Evolutionary conservation across 1,140 invertebrate genomes (phyloP), one percentile per base, ranked within the genome.

Genomic region (Zaprionus camerounensis): DNA sequence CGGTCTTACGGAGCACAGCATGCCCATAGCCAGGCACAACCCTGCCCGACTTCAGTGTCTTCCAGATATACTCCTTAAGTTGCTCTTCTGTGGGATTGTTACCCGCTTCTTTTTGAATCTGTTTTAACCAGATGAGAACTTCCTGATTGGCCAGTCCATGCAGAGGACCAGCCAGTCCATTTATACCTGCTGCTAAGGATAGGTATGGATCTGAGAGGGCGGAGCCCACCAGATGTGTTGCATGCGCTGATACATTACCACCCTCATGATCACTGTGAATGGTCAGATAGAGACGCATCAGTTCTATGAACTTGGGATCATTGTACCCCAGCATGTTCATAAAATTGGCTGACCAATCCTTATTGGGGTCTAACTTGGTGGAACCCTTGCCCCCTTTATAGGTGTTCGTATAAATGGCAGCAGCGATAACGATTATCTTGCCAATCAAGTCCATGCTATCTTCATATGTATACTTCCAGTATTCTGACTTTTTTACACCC

Each of bases 1-100:
- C 98, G 61, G 98, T 99, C 93, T 98, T 98, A 61, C 98, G 95
- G 11, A 99, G 94, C 0, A 99, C 98, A 75, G 98, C 98, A 92
- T 99, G 98, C 1, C 98, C 98, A 90, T 99, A 99, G 11, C 98
- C 98, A 44, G 98, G 98, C 26, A 99, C 96, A 22, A 99, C 98
- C 93, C 81, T 80, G 51, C 98, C 98, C 55, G 96, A 95, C 93
- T 98, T 98, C 1, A 99, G 94, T 0, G 97, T 98, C 81, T 98
- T 97, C 96, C 97, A 97, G 80, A 99, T 97, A 93, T 97, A 99
- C 38, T 98, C 96, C 86, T 96, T 96, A 11, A 99, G 93, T 62
- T 98, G 94, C 0, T 98, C 96, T 85, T 98, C 97, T 15, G 95
- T 95, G n/a, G 96, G 96, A 82, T 96, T 95, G 44, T 96, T 95